Evolutionary conservation across 1,140 invertebrate species (phyloP).

Genomic region (Lanistes nyassanus): DNA sequence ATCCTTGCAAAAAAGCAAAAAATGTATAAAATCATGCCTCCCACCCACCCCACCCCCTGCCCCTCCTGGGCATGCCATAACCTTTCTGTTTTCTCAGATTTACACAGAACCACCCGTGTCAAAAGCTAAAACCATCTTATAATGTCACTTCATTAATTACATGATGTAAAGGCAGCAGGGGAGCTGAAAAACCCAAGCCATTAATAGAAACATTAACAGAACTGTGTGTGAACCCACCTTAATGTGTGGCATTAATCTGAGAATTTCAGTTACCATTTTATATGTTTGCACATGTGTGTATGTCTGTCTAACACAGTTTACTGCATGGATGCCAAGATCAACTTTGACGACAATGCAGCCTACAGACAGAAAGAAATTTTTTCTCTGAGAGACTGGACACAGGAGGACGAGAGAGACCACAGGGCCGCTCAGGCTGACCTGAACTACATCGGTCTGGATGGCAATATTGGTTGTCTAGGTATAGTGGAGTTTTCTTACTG

Average conservation of each 20-base stretch:
- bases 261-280: background rate
- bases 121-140: too few species aligned
- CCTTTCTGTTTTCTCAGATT: too few species aligned
- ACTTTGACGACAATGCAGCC: conserved; percentile 97
- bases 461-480: conserved; percentile 94
- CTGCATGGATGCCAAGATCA: conserved; percentile 97
- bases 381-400: conserved; percentile 58
- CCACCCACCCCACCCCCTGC: too few species aligned
- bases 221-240: background rate
- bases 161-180: too few species aligned
- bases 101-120: too few species aligned
- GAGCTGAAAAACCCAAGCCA: too few species aligned
- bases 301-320: conserved; percentile 68
- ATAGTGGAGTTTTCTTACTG: conserved; percentile 33
- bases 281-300: background rate
- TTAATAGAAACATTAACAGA: too few species aligned
- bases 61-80: too few species aligned
- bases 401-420: conserved; percentile 85
- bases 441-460: conserved; percentile 97
- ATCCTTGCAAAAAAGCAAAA: too few species aligned
- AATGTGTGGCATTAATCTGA: background rate
- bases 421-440: conserved; percentile 89
- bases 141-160: too few species aligned
- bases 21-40: too few species aligned
- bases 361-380: conserved; percentile 86